phyloP scores from a whole-genome alignment of 2,797 vertebrate genomes.

The Dendrocincla fuliginosa region DNA sequence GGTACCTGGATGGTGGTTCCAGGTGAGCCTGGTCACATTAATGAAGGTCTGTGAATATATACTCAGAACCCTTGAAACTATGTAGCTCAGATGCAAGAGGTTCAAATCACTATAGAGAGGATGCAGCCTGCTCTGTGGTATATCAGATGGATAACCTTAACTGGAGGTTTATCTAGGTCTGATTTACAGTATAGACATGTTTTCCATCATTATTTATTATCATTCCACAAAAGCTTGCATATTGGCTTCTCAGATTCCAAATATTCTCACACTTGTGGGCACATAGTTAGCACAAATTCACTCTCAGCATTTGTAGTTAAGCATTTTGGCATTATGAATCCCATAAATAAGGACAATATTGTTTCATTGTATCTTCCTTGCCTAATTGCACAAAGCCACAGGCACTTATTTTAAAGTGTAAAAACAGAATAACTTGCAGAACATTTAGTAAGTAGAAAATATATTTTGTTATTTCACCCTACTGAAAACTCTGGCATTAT shows the following conservation, averaged over 20 bases:
- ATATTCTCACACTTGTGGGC: neutral
- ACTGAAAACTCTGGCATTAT: neutral
- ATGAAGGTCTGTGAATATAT: neutral
- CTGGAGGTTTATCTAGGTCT: neutral
- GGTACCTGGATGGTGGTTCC: rapidly evolving
- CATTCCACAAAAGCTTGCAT: neutral
- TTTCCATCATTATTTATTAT: neutral
- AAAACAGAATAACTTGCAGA: neutral
- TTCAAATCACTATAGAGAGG: rapidly evolving
- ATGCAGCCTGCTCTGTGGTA: neutral
- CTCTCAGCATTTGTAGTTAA: neutral
- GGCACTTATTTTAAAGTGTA: neutral
- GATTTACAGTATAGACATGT: neutral
- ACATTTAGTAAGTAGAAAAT: neutral
- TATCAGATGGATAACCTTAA: neutral
- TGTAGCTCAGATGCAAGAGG: neutral
- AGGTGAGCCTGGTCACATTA: neutral
- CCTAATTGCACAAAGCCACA: neutral
- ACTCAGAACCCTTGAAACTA: neutral
- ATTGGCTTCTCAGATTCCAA: neutral
- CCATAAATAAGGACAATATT: neutral
- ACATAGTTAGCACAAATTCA: neutral
- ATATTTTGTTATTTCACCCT: neutral
- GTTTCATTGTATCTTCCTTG: neutral
- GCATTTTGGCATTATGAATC: neutral